Base-by-base conservation (phyloP, 2,888 invertebrate genomes). In the Drosophila eohydei region DNA sequence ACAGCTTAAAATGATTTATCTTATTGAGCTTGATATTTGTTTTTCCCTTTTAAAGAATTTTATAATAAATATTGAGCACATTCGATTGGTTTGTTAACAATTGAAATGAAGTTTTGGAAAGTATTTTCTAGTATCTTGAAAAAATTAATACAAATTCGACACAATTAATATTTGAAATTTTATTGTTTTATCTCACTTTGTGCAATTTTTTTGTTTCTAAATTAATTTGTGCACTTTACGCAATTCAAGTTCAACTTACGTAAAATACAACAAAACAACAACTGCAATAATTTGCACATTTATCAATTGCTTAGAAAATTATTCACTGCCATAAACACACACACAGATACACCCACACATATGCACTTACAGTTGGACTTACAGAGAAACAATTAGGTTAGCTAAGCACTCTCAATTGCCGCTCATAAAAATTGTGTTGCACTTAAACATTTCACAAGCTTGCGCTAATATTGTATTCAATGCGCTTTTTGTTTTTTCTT, bases 261-360 rank as follows among this genome's bases (percentile, higher is more conserved):
- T 88, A 83, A 85, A 83, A 68, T 68, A 44, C 69, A 71, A 62
- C 46, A 58, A 63, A 44, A 14, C 41, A 64, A 55, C 43, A 58
- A 58, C 51, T 55, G 51, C 28, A 74, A 62, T 2, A 36, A 70
- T 56, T 74, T 86, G 65, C 88, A 77, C 74, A 73, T 71, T 87
- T 67, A 56, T 70, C 59, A 62, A 66, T 72, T 70, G 48, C 69
- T 63, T 48, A 44, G 34, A 55, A 52, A 56, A 60, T 62, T 66
- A 66, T 67, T 70, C 71, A 79, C 52, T 55, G 46, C 34, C 61
- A 48, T 40, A 38, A 14, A 64, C 56, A 61, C 51, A 50, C n/a
- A 38, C 3, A 21, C 61, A 70, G 9, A 40, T 2, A 36, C 11
- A 30, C 6, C 14, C 28, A 36, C 14, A 16, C 21, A 41, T 14